These are phyloP conservation scores for Ateles fusciceps DNA, from an alignment of 2,797 vertebrate genomes.

Conservation along the genomic window DNA sequence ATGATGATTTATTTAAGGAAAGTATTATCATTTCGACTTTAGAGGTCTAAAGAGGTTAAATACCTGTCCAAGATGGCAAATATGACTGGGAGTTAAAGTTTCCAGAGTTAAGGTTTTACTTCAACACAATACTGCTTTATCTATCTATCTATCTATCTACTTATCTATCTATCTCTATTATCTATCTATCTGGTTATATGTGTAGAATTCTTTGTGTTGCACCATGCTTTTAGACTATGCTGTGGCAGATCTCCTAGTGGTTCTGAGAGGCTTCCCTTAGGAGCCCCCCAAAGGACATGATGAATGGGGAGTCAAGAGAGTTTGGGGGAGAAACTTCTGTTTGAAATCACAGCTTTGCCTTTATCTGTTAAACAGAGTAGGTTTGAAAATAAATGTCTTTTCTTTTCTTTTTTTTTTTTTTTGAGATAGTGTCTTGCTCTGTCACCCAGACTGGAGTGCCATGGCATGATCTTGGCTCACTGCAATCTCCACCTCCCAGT, in stretches of 20 bases:
- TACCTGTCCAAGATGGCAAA: neutral
- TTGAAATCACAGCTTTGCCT: conserved; percentile 22
- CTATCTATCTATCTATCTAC: too few relatives aligned
- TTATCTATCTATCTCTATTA: too few relatives aligned
- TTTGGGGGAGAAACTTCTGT: neutral
- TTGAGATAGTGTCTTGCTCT: too few relatives aligned
- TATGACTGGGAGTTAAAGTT: neutral
- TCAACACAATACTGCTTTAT: neutral
- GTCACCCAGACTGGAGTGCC: too few relatives aligned
- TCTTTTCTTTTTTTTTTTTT: too few relatives aligned
- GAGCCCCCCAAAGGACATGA: neutral
- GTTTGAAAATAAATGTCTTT: neutral
- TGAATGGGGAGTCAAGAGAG: neutral
- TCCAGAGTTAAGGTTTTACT: conserved; percentile 9
- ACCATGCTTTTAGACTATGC: neutral
- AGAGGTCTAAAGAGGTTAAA: neutral
- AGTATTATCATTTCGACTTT: conserved; percentile 17
- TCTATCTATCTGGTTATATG: neutral
- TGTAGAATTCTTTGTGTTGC: neutral
- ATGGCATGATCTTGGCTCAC: too few relatives aligned
- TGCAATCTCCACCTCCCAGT: too few relatives aligned
- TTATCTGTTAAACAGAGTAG: neutral
- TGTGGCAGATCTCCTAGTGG: neutral
- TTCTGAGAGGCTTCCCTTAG: neutral
- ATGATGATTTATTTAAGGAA: conserved; percentile 30